Evolutionary conservation across 2,888 invertebrate species (phyloP).

Genomic region (Aporophyla nigra): DNA sequence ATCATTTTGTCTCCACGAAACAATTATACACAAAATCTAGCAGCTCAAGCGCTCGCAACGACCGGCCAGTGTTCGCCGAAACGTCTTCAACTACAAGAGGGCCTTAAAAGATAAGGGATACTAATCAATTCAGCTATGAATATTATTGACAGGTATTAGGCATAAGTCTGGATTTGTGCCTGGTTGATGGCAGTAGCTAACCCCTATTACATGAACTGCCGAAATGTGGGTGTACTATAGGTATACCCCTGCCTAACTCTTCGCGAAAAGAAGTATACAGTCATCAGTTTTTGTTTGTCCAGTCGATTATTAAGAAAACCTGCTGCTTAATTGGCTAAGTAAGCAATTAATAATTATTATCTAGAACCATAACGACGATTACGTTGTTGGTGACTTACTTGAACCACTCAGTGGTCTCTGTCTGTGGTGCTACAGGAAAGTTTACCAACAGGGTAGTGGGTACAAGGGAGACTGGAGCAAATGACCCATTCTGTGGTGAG

Average conservation of each 20-base stretch:
- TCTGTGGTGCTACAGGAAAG: neutral
- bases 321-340: too few species aligned
- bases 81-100: too few species aligned
- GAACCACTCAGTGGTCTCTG: neutral
- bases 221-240: too few species aligned
- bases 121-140: neutral
- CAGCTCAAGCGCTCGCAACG: too few species aligned
- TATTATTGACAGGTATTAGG: neutral
- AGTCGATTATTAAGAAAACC: neutral
- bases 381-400: neutral
- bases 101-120: neutral
- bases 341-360: too few species aligned
- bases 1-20: too few species aligned
- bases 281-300: neutral
- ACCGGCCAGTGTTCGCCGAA: too few species aligned
- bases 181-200: too few species aligned
- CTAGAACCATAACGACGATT: neutral
- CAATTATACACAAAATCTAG: too few species aligned
- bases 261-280: neutral
- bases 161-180: too few species aligned
- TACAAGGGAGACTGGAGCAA: neutral
- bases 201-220: too few species aligned
- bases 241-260: too few species aligned
- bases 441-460: neutral
- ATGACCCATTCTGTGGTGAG: neutral